Base-by-base conservation (phyloP, 1,140 invertebrate species). In the Ericerus pela region DNA sequence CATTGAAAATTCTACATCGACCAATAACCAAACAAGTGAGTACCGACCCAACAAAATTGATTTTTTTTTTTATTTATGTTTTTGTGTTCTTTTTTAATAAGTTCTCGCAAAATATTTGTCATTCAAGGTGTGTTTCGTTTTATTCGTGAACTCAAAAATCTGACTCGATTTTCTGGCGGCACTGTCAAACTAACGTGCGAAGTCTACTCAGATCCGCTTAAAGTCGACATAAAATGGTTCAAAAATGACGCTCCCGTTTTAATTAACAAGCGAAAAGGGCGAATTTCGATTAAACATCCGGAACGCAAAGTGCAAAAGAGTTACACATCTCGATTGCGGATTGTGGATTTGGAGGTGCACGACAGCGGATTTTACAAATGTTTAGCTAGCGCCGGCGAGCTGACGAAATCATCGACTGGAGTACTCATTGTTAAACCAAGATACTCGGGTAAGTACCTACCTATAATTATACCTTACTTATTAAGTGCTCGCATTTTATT, bases 291-390 rank as follows among this genome's bases (percentile, higher is more conserved):
- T 14, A 55, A 59, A 12, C 27, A 33, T 3, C 54, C 18, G 18
- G 18, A 18, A 37, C 38, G 55, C 14, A 60, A 58, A 22, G 36
- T 47, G 20, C 52, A 58, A 61, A 59, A 53, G 41, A 47, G 27
- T 56, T 57, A 70, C 18, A 71, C 67, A 1, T 76, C 76, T 0
- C 65, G 70, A 22, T 67, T 86, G 20, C 72, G 75, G 47, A 81
- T 87, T 56, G 68, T 65, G 30, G 72, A 77, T 52, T 62, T 82
- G 36, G 78, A 82, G 58, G 71, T 75, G 14, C 75, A 78, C 55
- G 84, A 86, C 66, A 74, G 73, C 30, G 82, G 80, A 18, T 80
- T 75, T 67, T 84, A 85, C 64, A 74, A 73, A n/a, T 85, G 83
- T 67, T 73, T 77, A 55, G 81, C 76, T 0, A 67, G 64, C 31